Conservation (phyloP, 2,797 vertebrate species). For the Lagorchestes hirsutus region DNA sequence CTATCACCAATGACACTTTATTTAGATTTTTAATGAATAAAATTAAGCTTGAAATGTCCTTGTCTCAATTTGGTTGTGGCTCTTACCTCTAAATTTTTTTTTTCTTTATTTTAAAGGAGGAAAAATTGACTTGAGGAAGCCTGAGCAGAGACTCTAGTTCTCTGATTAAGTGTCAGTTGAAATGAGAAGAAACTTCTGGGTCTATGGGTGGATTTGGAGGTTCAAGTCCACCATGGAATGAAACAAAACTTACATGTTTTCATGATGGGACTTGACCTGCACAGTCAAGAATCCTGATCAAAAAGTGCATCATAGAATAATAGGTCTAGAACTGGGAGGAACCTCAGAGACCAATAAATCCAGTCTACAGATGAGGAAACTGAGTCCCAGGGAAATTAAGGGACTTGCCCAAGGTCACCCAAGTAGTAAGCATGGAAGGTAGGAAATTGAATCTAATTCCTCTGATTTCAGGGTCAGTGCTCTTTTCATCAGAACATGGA, state of each 20-base stretch:
- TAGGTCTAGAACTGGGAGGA: not conserved
- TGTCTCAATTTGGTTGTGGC: not conserved
- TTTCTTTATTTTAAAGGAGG: not conserved
- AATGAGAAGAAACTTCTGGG: not conserved
- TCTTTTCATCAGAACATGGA: not conserved
- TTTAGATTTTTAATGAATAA: not conserved
- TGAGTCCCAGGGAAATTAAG: not conserved
- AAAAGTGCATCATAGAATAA: not conserved
- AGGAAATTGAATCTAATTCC: not conserved
- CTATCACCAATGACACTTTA: not conserved
- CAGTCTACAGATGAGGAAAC: not conserved
- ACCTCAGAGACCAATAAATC: not conserved
- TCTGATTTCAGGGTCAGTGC: not conserved
- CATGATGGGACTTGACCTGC: not conserved
- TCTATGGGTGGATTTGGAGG: not conserved
- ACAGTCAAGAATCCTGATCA: not conserved
- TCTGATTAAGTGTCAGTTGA: not conserved
- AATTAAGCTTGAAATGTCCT: not conserved
- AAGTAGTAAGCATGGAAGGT: not conserved
- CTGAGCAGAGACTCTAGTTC: not conserved
- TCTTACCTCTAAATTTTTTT: too few relatives aligned
- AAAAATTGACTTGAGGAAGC: not conserved
- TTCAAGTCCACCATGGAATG: not conserved
- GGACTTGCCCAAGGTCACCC: not conserved
- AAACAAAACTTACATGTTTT: not conserved